These are phyloP conservation scores for Ceyx cyanopectus DNA, from an alignment of 2,113 vertebrate genomes.

Conservation along the genomic window DNA sequence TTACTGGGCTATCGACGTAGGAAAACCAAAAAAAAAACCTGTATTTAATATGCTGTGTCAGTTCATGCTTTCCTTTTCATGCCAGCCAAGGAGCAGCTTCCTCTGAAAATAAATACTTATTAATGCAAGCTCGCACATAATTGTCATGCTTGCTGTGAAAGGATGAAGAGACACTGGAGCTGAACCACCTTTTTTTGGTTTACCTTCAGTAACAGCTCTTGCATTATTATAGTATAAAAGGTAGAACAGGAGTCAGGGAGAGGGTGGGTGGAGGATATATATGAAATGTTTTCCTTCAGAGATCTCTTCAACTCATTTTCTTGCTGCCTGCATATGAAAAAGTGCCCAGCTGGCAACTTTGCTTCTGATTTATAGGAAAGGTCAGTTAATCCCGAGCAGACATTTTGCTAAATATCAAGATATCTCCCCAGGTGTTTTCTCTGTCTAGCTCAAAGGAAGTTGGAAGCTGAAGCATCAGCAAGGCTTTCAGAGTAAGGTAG, in stretches of 20 bases:
- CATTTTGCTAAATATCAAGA: slow-evolving; percentile 72
- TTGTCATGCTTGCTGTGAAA: not conserved
- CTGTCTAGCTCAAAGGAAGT: slow-evolving; percentile 1
- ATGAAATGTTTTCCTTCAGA: slow-evolving; percentile 54
- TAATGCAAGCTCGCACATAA: not conserved
- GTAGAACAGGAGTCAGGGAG: not conserved
- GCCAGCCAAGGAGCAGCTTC: not conserved
- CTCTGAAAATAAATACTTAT: slow-evolving; percentile 25
- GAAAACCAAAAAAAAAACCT: not conserved
- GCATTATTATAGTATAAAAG: not conserved
- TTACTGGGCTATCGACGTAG: not conserved
- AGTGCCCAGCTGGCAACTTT: slow-evolving; percentile 55
- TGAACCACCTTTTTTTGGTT: not conserved
- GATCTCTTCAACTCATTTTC: slow-evolving; percentile 56
- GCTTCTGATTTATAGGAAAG: slow-evolving; percentile 75
- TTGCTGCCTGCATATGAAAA: slow-evolving; percentile 46
- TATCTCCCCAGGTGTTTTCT: slow-evolving; percentile 32
- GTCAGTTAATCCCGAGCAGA: slow-evolving; percentile 72
- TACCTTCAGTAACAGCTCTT: slow-evolving; percentile 2
- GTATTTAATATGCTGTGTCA: not conserved
- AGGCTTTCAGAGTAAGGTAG: not conserved
- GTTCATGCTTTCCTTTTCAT: not conserved
- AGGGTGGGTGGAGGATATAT: fast-evolving
- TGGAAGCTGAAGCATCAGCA: slow-evolving; percentile 18
- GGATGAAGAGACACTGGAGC: not conserved